Evolutionary conservation across 1,140 invertebrate genomes (phyloP).

Genomic region (Megalopta genalis): DNA sequence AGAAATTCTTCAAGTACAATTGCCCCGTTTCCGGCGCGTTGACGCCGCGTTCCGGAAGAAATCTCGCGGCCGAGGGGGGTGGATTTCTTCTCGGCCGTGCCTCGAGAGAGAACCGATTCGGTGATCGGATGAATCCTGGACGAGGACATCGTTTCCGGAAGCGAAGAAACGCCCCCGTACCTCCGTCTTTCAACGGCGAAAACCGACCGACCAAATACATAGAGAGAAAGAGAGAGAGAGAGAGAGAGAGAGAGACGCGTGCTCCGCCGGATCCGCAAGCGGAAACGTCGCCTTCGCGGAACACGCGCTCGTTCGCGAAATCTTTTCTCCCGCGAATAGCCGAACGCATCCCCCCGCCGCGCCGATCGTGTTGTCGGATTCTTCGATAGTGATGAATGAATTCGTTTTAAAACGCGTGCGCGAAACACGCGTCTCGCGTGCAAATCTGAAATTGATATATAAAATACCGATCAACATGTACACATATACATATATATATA

Average conservation of each 20-base stretch:
- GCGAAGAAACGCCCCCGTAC: conserved; percentile 18
- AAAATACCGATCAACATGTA: conserved; percentile 50
- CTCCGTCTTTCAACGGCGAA: conserved; percentile 4
- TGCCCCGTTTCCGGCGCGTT: neutral
- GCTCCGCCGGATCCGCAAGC: neutral
- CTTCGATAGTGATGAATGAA: too few relatives aligned
- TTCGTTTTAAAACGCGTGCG: neutral
- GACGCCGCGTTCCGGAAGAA: neutral
- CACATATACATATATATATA: too few relatives aligned
- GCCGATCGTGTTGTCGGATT: neutral
- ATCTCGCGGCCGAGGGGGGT: neutral
- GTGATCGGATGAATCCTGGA: too few relatives aligned
- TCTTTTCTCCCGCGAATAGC: neutral
- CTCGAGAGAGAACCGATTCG: too few relatives aligned
- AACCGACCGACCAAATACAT: conserved; percentile 31
- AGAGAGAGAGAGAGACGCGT: too few relatives aligned
- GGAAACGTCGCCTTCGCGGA: neutral
- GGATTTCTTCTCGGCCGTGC: neutral
- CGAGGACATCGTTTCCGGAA: conserved; percentile 17
- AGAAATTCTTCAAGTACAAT: too few relatives aligned
- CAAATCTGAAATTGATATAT: conserved; percentile 56
- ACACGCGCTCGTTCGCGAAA: neutral
- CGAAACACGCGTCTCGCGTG: conserved; percentile 27
- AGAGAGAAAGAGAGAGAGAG: neutral
- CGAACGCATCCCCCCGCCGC: conserved; percentile 23